Percentiles rank a stretch among this genome's conserved stretches.
Evolutionary conservation across 2,888 invertebrate genomes (phyloP).

Genomic region (Rhorus exstirpatorius): DNA sequence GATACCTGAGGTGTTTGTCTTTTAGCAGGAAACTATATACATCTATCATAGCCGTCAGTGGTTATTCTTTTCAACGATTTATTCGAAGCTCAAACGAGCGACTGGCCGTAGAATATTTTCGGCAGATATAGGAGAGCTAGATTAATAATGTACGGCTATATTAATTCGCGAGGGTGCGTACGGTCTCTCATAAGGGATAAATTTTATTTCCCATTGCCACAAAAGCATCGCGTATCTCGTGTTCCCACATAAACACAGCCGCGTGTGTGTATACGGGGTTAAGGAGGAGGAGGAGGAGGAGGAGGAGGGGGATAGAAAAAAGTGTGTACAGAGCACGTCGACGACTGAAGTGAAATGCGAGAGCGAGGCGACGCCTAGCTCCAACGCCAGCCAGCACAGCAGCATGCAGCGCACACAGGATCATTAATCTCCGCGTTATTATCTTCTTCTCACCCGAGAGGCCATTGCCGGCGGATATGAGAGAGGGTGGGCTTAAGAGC

Average conservation of each 20-base stretch:
- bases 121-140: slow-evolving; percentile 39
- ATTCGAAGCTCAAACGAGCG: too few relatives aligned
- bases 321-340: slow-evolving; percentile 43
- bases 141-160: slow-evolving; percentile 64
- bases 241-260: slow-evolving; percentile 1
- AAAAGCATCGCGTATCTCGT: slow-evolving; percentile 26
- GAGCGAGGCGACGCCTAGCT: slow-evolving; percentile 42
- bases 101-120: slow-evolving; percentile 19
- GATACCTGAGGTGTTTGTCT: too few relatives aligned
- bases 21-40: too few relatives aligned
- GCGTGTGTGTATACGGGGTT: not conserved
- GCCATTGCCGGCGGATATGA: slow-evolving; percentile 66
- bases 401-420: slow-evolving; percentile 49
- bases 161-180: slow-evolving; percentile 22
- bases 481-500: slow-evolving; percentile 62
- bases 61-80: too few relatives aligned
- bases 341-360: slow-evolving; percentile 57
- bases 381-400: slow-evolving; percentile 30
- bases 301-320: slow-evolving; percentile 8
- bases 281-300: not conserved
- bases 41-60: too few relatives aligned
- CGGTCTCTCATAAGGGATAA: slow-evolving; percentile 30
- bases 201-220: slow-evolving; percentile 48
- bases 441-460: slow-evolving; percentile 66
- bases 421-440: slow-evolving; percentile 70